phyloP scores from a whole-genome alignment of 2,113 vertebrate genomes.

The Bombycilla garrulus region DNA sequence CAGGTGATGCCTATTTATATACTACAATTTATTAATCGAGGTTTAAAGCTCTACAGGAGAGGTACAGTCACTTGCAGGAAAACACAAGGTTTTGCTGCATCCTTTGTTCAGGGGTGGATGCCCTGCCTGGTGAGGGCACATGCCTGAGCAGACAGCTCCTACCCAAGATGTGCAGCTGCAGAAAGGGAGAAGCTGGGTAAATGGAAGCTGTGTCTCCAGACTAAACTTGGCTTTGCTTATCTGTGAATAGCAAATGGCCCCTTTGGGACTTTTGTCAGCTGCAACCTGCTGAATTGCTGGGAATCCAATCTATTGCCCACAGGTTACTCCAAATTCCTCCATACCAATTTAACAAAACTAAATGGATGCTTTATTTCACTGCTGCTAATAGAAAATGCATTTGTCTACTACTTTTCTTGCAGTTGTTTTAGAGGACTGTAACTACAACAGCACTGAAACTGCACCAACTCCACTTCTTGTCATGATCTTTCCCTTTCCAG shows the following conservation, averaged over 20 bases:
- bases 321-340: background rate
- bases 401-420: background rate
- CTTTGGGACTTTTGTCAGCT: background rate
- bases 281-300: background rate
- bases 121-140: background rate
- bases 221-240: background rate
- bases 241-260: background rate
- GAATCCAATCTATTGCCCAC: background rate
- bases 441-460: background rate
- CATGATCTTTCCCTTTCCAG: background rate
- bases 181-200: background rate
- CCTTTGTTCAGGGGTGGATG: fast-evolving
- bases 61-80: background rate
- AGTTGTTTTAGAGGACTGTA: background rate
- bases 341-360: background rate
- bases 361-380: background rate
- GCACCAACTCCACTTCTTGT: background rate
- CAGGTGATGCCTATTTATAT: fast-evolving
- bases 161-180: background rate
- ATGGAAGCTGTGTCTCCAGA: background rate
- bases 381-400: background rate
- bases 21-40: background rate
- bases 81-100: fast-evolving
- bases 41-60: background rate
- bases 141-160: background rate